These are phyloP conservation scores for Drosophila leontia DNA, from an alignment of 1,140 invertebrate species.

Conservation along the genomic window DNA sequence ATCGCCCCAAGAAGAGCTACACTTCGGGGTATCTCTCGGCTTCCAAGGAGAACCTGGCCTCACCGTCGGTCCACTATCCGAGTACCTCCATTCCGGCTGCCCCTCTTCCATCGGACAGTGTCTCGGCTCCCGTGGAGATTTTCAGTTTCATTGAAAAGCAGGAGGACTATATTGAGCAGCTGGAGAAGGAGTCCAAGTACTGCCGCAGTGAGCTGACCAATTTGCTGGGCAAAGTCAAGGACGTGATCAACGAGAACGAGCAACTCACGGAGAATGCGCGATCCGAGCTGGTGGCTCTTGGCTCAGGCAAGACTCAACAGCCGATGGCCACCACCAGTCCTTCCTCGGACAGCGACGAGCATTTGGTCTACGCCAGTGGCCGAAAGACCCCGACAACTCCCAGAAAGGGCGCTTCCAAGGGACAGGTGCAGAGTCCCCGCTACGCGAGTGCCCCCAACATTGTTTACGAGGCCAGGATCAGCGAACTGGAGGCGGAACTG, in stretches of 20 bases:
- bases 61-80: constrained; percentile 37
- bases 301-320: constrained; percentile 20
- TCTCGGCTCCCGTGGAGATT: constrained; percentile 86
- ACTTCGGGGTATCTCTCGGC: constrained; percentile 54
- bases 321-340: constrained; percentile 84
- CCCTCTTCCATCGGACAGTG: constrained; percentile 54
- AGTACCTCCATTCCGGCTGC: constrained; percentile 61
- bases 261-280: constrained; percentile 90
- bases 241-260: constrained; percentile 93
- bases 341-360: constrained; percentile 85
- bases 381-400: constrained; percentile 55
- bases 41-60: constrained; percentile 73
- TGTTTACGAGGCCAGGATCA: constrained; percentile 92
- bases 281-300: constrained; percentile 70
- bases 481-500: constrained; percentile 92
- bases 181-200: constrained; percentile 92
- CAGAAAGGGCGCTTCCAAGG: constrained; percentile 48
- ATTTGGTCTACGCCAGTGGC: constrained; percentile 82
- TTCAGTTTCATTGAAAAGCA: constrained; percentile 92
- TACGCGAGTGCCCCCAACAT: constrained; percentile 88
- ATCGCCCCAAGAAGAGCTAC: constrained; percentile 67
- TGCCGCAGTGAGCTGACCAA: constrained; percentile 91
- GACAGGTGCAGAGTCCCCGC: constrained; percentile 63
- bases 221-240: constrained; percentile 91
- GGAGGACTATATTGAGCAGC: constrained; percentile 93